Conservation (phyloP, 92 coral and sea anemone genomes). For the Palythoa heliodiscus region DNA sequence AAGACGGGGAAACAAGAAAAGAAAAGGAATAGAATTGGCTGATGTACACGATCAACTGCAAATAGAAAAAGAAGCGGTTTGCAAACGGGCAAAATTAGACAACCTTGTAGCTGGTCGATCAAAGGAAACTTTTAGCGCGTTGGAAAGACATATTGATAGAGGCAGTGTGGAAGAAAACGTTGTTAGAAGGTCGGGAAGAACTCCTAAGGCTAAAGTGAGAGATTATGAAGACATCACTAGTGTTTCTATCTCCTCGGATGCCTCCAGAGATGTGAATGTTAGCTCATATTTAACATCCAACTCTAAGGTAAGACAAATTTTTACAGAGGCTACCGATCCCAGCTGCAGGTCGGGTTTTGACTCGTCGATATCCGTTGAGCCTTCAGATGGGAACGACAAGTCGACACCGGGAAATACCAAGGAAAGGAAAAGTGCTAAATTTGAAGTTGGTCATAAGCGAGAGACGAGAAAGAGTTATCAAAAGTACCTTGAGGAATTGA, state of each 20-base stretch:
- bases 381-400: neutral
- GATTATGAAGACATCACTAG: slow-evolving; percentile 66
- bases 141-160: neutral
- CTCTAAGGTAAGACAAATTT: neutral
- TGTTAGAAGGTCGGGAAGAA: slow-evolving; percentile 87
- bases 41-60: slow-evolving; percentile 22
- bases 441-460: slow-evolving; percentile 57
- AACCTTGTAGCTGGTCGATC: neutral
- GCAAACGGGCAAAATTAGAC: slow-evolving; percentile 19
- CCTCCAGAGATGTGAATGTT: neutral
- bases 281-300: neutral
- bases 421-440: neutral
- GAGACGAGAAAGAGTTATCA: slow-evolving; percentile 81
- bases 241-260: slow-evolving; percentile 14
- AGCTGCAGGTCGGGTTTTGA: neutral
- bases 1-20: slow-evolving; percentile 70
- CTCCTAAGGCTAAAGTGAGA: slow-evolving; percentile 91
- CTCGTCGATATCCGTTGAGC: neutral
- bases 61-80: neutral
- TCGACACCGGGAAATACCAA: neutral
- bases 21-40: slow-evolving; percentile 50
- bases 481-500: slow-evolving; percentile 65
- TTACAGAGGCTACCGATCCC: neutral
- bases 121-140: neutral
- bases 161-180: slow-evolving; percentile 27